Percentiles rank a stretch among this genome's conserved stretches.
These are phyloP conservation scores for Netelia virgata DNA, from an alignment of 2,888 invertebrate species.

Conservation along the genomic window DNA sequence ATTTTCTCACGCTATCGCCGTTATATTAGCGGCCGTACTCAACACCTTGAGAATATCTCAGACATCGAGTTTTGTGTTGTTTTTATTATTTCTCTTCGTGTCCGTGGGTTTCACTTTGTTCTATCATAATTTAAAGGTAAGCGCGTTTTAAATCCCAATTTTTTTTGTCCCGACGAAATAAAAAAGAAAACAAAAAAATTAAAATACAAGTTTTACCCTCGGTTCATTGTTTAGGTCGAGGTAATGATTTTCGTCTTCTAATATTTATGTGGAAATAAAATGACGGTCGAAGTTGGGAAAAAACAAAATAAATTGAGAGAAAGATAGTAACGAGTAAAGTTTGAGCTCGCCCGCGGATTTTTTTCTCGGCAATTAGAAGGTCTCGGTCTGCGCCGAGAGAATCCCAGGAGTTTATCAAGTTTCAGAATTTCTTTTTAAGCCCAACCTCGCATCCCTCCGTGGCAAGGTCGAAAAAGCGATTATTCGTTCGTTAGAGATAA, in stretches of 20 bases:
- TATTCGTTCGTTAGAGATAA: not conserved
- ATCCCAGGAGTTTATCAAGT: not conserved
- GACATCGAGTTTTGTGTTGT: constrained; percentile 91
- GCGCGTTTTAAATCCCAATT: not conserved
- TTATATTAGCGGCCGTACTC: constrained; percentile 90
- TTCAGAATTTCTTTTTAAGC: not conserved
- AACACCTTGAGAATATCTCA: constrained; percentile 91
- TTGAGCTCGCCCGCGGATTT: not conserved
- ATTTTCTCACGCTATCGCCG: constrained; percentile 92
- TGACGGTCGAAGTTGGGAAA: not conserved
- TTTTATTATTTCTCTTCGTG: constrained; percentile 90
- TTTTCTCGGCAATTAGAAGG: not conserved
- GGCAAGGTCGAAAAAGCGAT: not conserved
- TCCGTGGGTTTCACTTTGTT: constrained; percentile 92
- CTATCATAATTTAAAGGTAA: constrained; percentile 94
- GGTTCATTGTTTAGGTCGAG: not conserved
- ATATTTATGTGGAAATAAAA: not conserved
- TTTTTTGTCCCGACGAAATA: not conserved
- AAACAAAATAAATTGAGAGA: not conserved
- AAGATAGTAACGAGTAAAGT: not conserved
- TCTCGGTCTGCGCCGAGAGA: not conserved
- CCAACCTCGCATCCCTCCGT: not conserved
- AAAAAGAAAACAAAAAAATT: not conserved
- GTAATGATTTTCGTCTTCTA: not conserved
- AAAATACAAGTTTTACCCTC: constrained; percentile 8